These are phyloP conservation scores for Chrysomallon squamiferum DNA, from an alignment of 1,140 invertebrate species.

Conservation along the genomic window DNA sequence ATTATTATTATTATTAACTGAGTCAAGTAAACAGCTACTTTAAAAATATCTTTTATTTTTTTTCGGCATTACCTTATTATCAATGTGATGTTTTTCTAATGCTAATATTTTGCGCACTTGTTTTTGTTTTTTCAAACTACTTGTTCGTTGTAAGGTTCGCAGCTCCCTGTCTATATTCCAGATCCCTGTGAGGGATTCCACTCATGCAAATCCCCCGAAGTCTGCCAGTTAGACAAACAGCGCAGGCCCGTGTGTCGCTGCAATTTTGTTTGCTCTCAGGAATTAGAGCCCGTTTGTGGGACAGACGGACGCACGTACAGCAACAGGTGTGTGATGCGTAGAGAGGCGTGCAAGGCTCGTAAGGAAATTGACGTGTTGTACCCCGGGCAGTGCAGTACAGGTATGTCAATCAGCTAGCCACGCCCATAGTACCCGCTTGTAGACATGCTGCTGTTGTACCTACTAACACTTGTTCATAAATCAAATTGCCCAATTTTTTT, in stretches of 20 bases:
- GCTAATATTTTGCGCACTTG: no score
- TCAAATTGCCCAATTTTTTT: no score
- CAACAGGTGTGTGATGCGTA: constrained; percentile 78
- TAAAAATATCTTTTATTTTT: no score
- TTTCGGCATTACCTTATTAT: no score
- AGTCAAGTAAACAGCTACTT: no score
- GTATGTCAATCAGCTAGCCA: no score
- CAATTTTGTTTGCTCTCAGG: constrained; percentile 78
- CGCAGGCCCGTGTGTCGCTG: constrained; percentile 81
- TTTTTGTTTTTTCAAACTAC: no score
- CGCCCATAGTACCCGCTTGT: background rate
- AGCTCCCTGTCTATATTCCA: constrained; percentile 58
- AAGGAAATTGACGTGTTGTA: constrained; percentile 42
- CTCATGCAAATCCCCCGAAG: constrained; percentile 77
- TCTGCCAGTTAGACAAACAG: constrained; percentile 80
- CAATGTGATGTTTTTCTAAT: no score
- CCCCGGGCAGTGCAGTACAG: constrained; percentile 38
- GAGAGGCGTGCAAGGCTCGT: constrained; percentile 51
- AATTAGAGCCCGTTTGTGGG: constrained; percentile 83
- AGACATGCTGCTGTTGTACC: background rate
- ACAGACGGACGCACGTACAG: constrained; percentile 84
- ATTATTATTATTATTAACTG: no score
- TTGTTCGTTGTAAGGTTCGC: background rate
- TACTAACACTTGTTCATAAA: background rate
- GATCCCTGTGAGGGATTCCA: constrained; percentile 81